Base-by-base conservation (phyloP, 2,888 invertebrate genomes). In the Eupithecia vulgata region DNA sequence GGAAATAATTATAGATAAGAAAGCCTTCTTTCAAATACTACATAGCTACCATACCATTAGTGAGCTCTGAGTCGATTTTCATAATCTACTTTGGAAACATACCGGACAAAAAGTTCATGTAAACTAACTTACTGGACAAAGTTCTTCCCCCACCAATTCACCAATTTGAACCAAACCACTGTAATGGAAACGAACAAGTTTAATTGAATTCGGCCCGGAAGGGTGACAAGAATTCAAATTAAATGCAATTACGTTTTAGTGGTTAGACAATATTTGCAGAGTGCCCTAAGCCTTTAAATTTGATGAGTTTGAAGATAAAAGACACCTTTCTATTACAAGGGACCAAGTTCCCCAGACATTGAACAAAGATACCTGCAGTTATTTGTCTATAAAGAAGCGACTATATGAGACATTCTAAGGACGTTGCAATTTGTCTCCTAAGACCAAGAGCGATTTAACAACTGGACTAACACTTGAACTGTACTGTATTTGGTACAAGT, bases 141-240 rank as follows among this genome's bases (percentile, higher is more conserved):
- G 69, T 67, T 76, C 75, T 71, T 71, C 72, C 75, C 73, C 72
- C 68, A 74, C 78, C 80, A 75, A 81, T 81, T 81, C 83, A 83
- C 83, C 84, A 80, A 84, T 84, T 78, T 76, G 79, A 79, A 77
- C 82, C 74, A 73, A 80, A 75, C 77, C 77, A 72, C 83, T 84
- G 83, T 82, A 87, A 90, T 88, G 88, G 90, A 90, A 89, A 90
- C 88, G 88, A 88, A 85, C 86, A 87, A 85, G 87, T 91, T 90
- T 92, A 92, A 93, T 93, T 93, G 89, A 92, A 92, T 91, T 75
- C 83, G 81, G 81, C 79, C 81, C 80, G 80, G 86, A 89, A 90
- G 88, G 89, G 88, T 87, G 86, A 83, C 84, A 82, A 86, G 87
- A 90, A 90, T 90, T 89, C 89, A 84, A 89, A 88, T 89, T 87